Evolutionary conservation across 2,888 invertebrate species (phyloP), one percentile per base, ranked within the genome.

Genomic region (Brachypterus glaber): DNA sequence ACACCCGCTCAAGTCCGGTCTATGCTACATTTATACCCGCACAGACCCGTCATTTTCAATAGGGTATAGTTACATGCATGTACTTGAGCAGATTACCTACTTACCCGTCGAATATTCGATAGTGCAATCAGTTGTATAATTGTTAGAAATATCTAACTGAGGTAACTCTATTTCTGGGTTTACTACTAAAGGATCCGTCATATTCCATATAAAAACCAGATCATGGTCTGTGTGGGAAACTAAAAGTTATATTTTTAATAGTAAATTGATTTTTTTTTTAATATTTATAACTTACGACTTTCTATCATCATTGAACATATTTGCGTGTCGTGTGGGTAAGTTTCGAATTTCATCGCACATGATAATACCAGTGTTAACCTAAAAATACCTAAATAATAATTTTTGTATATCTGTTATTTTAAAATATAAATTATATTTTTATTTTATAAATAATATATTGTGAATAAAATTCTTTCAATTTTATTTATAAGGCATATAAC

Each of bases 271-370:
- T 21, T 9, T 38, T 14, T 9, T 21, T 11, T n/a, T 25, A 17
- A 35, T 31, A 40, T 29, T 14, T n/a, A n/a, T n/a, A 35, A 81
- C 89, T 79, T 72, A 91, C 91, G 73, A 58, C 91, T 91, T 70
- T 92, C 91, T 41, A 92, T 90, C 82, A 88, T 87, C 82, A 92
- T 87, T 35, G 84, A 83, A 63, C 92, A 93, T 52, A 84, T 82
- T 69, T 93, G 92, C 2, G 90, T 90, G 56, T 93, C 92, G 57
- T 92, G 91, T 0, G 92, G 92, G 62, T 91, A 92, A 0, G 88
- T 79, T 58, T 90, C 88, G 52, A 92, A 89, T 66, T 91, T 88
- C 92, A 92, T 92, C 2, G 90, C 90, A 63, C 92, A 92, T 0
- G 90, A 91, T 17, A 93, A 66, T 0, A 91, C 90, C 50, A 93